Evolutionary conservation across 1,140 invertebrate species (phyloP).

Genomic region (Gryon sp.): DNA sequence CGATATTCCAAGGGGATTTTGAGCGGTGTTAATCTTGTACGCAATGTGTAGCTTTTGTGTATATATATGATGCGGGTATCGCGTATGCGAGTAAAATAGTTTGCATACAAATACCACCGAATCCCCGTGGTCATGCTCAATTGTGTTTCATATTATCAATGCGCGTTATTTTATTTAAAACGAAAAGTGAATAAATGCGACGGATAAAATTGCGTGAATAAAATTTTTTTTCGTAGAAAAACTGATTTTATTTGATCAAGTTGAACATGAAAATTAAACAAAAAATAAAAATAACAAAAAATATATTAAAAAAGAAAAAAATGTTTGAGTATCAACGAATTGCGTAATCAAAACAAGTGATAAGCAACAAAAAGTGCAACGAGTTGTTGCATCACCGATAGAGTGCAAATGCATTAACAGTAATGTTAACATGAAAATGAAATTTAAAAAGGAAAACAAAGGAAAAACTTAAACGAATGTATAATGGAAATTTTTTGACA

Average conservation of each 20-base stretch:
- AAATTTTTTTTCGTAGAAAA: slow-evolving; percentile 11
- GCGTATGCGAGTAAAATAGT: slow-evolving; percentile 42
- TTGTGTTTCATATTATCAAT: slow-evolving; percentile 10
- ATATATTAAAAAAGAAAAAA: no score
- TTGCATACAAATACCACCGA: slow-evolving; percentile 31
- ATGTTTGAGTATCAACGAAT: slow-evolving; percentile 38
- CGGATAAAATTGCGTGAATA: background rate
- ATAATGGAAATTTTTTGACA: no score
- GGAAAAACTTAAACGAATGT: background rate
- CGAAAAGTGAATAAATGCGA: slow-evolving; percentile 7
- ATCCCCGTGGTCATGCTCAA: slow-evolving; percentile 2
- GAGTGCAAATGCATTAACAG: slow-evolving; percentile 27
- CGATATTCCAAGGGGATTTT: slow-evolving; percentile 25
- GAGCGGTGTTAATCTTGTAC: slow-evolving; percentile 45
- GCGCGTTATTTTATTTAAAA: slow-evolving; percentile 2
- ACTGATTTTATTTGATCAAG: no score
- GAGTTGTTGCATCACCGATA: slow-evolving; percentile 47
- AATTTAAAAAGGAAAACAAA: no score
- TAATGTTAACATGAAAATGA: slow-evolving; percentile 24
- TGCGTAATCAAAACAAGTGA: slow-evolving; percentile 54
- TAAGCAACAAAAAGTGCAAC: slow-evolving; percentile 61
- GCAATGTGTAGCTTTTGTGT: slow-evolving; percentile 38
- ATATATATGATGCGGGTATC: no score
- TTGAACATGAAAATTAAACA: no score
- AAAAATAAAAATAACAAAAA: no score